Conservation (phyloP, 1,140 invertebrate genomes). For the Drusus annulatus region DNA sequence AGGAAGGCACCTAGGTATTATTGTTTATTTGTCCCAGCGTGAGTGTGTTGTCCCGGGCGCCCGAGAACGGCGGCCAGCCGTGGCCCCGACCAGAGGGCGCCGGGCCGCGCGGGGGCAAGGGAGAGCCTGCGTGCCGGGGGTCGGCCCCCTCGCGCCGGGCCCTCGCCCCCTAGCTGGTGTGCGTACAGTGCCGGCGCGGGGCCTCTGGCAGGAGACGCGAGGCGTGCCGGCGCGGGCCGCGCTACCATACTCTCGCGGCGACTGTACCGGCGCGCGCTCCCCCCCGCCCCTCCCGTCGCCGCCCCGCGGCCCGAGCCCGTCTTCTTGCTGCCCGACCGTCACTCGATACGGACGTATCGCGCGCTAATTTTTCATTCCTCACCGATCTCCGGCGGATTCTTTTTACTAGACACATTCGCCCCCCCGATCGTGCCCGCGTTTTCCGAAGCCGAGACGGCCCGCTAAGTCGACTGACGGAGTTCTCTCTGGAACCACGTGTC, state of each 20-base stretch:
- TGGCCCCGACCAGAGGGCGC: neutral
- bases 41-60: too few relatives aligned
- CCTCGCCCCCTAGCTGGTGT: neutral
- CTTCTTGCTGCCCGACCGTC: neutral
- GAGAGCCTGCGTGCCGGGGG: too few relatives aligned
- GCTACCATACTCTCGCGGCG: slow-evolving; percentile 47
- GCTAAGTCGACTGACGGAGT: neutral
- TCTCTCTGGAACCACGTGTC: too few relatives aligned
- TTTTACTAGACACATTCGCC: neutral
- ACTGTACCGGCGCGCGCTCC: slow-evolving; percentile 38
- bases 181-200: slow-evolving; percentile 2
- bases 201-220: slow-evolving; percentile 23
- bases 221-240: slow-evolving; percentile 35
- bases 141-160: neutral
- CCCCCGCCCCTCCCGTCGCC: neutral
- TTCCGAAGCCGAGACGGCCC: neutral
- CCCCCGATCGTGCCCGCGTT: neutral
- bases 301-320: neutral
- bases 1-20: neutral
- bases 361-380: neutral
- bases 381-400: neutral
- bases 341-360: neutral
- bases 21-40: neutral
- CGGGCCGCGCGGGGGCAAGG: neutral
- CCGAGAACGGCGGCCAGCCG: too few relatives aligned